Percentiles rank a stretch among this genome's conserved stretches.
Evolutionary conservation across 2,888 invertebrate genomes (phyloP).

Genomic region (Dasypolia templi): DNA sequence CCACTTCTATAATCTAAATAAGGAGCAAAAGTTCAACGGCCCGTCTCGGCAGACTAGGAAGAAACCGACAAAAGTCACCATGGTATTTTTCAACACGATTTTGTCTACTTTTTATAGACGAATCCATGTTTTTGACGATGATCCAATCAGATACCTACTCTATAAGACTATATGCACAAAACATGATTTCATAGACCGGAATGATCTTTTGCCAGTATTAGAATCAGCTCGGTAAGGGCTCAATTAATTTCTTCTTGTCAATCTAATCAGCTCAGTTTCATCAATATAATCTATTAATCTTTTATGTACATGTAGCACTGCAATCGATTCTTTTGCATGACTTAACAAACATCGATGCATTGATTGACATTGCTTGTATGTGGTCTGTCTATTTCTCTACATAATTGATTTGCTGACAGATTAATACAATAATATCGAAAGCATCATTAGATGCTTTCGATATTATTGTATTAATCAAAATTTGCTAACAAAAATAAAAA

Average conservation of each 20-base stretch:
- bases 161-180: background rate
- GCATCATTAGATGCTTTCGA: no score
- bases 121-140: slow-evolving; percentile 21
- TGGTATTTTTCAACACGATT: slow-evolving; percentile 57
- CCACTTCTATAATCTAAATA: slow-evolving; percentile 90
- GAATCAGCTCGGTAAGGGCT: background rate
- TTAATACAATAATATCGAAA: background rate
- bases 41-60: slow-evolving; percentile 82
- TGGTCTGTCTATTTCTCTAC: background rate
- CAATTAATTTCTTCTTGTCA: background rate
- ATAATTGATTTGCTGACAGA: slow-evolving; percentile 3
- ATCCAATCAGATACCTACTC: background rate
- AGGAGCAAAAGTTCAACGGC: slow-evolving; percentile 90
- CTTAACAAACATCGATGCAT: slow-evolving; percentile 1
- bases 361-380: background rate
- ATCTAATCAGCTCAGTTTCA: slow-evolving; percentile 1
- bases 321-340: slow-evolving; percentile 2
- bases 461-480: no score
- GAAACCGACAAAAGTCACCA: slow-evolving; percentile 80
- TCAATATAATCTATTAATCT: slow-evolving; percentile 4
- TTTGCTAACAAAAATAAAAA: no score
- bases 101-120: slow-evolving; percentile 44
- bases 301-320: background rate
- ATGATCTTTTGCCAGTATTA: background rate
- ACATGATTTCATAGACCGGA: background rate